These are phyloP conservation scores for Anticlea derivata DNA, from an alignment of 2,888 invertebrate species.

Conservation along the genomic window DNA sequence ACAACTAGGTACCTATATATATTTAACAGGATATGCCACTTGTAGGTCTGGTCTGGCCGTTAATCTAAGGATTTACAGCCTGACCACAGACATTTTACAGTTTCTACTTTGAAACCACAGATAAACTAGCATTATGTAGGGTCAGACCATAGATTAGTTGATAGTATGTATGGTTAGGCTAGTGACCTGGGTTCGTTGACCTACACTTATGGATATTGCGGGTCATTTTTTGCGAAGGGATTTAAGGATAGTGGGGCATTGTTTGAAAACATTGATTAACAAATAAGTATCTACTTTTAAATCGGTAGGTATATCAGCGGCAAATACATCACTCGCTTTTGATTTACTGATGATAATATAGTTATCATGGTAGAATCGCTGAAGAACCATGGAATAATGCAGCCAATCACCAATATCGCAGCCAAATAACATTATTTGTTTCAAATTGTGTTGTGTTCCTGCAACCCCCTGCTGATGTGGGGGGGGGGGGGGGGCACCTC, in stretches of 20 bases:
- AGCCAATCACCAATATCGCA: no score
- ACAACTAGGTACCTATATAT: slow-evolving; percentile 7
- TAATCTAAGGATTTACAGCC: slow-evolving; percentile 24
- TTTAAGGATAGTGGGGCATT: slow-evolving; percentile 12
- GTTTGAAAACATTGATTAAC: not conserved
- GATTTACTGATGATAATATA: no score
- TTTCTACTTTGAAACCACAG: slow-evolving; percentile 1
- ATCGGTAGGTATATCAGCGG: no score
- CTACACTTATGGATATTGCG: slow-evolving; percentile 8
- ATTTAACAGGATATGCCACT: slow-evolving; percentile 29
- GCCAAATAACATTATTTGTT: no score
- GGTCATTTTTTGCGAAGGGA: slow-evolving; percentile 32
- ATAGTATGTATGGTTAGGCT: slow-evolving; percentile 8
- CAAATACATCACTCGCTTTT: no score
- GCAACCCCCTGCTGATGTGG: no score
- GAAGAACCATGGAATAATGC: no score
- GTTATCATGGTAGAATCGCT: no score
- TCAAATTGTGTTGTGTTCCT: no score
- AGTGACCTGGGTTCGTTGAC: slow-evolving; percentile 29
- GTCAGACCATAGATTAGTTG: slow-evolving; percentile 18
- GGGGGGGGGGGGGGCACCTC: no score
- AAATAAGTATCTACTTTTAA: no score
- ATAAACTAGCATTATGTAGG: slow-evolving; percentile 2
- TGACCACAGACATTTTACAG: slow-evolving; percentile 7
- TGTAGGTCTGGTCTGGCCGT: slow-evolving; percentile 5